phyloP scores from a whole-genome alignment of 1,140 invertebrate genomes.

The Leguminivora glycinivorella region DNA sequence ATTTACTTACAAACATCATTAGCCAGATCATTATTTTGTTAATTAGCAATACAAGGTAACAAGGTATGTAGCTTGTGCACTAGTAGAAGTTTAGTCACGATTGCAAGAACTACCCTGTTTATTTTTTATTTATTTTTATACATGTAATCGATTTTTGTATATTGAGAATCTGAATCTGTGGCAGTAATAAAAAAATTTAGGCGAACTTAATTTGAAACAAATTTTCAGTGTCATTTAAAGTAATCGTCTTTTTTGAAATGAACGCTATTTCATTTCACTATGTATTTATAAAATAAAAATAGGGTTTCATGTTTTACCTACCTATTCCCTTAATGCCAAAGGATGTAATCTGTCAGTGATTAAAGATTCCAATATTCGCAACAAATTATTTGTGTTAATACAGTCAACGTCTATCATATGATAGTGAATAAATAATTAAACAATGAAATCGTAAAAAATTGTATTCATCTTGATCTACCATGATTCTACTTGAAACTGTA shows the following conservation, averaged over 20 bases:
- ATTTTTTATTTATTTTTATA: background rate
- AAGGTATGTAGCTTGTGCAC: too few relatives aligned
- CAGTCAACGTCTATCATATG: background rate
- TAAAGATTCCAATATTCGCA: background rate
- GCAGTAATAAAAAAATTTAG: background rate
- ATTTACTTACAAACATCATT: too few relatives aligned
- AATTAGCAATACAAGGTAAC: too few relatives aligned
- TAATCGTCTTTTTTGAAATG: too few relatives aligned
- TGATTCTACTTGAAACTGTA: background rate
- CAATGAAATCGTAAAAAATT: background rate
- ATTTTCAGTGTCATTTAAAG: background rate
- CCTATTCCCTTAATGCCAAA: background rate
- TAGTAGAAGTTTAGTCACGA: too few relatives aligned
- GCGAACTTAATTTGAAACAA: background rate
- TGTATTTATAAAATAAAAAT: too few relatives aligned
- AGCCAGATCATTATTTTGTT: too few relatives aligned
- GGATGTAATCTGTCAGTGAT: conserved; percentile 4
- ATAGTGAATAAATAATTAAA: background rate
- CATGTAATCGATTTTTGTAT: background rate
- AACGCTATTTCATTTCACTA: too few relatives aligned
- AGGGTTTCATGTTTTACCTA: too few relatives aligned
- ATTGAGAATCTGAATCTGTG: conserved; percentile 16
- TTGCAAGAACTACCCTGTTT: background rate
- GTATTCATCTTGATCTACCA: too few relatives aligned
- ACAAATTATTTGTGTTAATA: background rate